phyloP scores from a whole-genome alignment of 2,888 invertebrate species.

The Pollenia angustigena region DNA sequence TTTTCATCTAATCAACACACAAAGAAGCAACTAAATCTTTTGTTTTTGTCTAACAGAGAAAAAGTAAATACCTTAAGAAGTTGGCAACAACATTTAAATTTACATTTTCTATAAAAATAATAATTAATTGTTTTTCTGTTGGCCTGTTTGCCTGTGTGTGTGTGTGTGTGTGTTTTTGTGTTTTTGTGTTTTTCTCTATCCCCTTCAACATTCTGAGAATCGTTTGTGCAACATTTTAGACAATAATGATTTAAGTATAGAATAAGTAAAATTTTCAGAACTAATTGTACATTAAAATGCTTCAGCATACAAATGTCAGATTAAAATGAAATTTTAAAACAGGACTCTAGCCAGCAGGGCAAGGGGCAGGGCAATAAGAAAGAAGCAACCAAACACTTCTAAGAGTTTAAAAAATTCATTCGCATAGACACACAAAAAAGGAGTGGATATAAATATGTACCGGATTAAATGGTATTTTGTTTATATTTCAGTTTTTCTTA shows the following conservation, averaged over 20 bases:
- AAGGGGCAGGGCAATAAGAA: background rate
- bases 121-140: conserved; percentile 62
- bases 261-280: conserved; percentile 39
- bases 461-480: conserved; percentile 55
- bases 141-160: background rate
- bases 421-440: background rate
- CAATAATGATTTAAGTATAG: conserved; percentile 37
- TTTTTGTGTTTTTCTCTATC: background rate
- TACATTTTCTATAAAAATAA: conserved; percentile 59
- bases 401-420: conserved; percentile 35
- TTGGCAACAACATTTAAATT: conserved; percentile 47
- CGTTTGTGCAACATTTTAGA: conserved; percentile 51
- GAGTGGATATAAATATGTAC: conserved; percentile 13
- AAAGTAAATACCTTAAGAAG: conserved; percentile 61
- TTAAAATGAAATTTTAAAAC: conserved; percentile 52
- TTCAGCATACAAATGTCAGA: conserved; percentile 62
- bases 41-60: conserved; percentile 53
- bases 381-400: background rate
- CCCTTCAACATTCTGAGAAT: background rate
- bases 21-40: conserved; percentile 58
- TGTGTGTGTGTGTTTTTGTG: background rate
- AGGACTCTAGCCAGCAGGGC: background rate
- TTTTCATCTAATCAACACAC: conserved; percentile 60
- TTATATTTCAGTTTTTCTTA: conserved; percentile 11
- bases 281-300: conserved; percentile 50